Conservation (phyloP, 2,797 vertebrate genomes). For the Acipenser transmontanus region DNA sequence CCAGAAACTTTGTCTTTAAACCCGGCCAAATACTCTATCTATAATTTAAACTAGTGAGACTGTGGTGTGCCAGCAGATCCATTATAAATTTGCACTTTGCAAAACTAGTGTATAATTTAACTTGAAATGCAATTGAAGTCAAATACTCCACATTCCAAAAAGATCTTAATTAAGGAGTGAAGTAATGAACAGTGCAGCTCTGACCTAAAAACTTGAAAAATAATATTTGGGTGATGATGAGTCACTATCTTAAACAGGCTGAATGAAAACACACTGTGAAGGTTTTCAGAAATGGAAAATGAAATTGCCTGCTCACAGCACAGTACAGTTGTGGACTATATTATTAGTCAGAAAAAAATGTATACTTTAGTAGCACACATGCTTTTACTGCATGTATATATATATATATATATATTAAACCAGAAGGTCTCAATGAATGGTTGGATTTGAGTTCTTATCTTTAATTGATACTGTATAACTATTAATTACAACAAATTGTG, state of each 20-base stretch:
- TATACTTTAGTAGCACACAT: no score
- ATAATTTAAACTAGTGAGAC: not conserved
- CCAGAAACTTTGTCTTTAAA: no score
- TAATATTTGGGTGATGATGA: constrained; percentile 16
- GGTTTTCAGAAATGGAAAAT: constrained; percentile 5
- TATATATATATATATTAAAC: no score
- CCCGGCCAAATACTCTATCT: no score
- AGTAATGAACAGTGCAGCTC: not conserved
- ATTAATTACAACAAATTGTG: no score
- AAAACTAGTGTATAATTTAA: constrained; percentile 24
- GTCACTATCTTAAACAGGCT: constrained; percentile 16
- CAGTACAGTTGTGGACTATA: not conserved
- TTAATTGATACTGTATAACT: no score
- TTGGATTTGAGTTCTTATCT: no score
- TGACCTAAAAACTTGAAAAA: constrained; percentile 9
- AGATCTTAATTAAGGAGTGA: not conserved
- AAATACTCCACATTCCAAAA: constrained; percentile 4
- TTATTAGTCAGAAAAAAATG: no score
- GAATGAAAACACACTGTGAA: constrained; percentile 4
- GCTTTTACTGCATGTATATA: no score
- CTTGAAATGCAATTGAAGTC: constrained; percentile 13
- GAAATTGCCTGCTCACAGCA: not conserved
- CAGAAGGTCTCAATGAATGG: no score
- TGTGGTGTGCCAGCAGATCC: constrained; percentile 1
- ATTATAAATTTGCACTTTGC: constrained; percentile 10